Base-by-base conservation (phyloP, 1,140 invertebrate species). In the Gryllus bimaculatus region DNA sequence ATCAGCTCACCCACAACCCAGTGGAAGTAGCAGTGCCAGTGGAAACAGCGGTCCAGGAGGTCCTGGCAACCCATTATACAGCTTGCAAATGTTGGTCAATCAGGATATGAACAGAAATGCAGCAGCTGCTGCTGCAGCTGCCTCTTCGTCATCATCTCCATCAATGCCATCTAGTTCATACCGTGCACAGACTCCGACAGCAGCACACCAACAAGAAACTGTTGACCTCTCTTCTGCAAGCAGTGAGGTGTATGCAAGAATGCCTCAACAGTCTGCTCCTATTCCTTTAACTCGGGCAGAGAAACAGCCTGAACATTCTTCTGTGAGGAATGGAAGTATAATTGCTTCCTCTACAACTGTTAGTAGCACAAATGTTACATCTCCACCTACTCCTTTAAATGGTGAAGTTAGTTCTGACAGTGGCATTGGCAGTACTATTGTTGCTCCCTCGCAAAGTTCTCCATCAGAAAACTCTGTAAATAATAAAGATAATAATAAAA, bases 1-100 rank as follows among this genome's bases (percentile, higher is more conserved):
- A 73, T 74, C 74, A 49, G 47, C 74, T 47, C 78, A 75, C 49
- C 73, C 78, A 26, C 47, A 48, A 20, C 48, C 47, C 47, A 77
- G 48, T 76, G 48, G 48, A 13, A 20, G 26, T 48, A 20, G 48
- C 47, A 54, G 47, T 18, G 54, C 18, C 54, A 66, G 10, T 7
- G 10, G 54, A 13, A 13, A 66, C 48, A 77, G 76, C 21, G 48
- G 48, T 77, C 8, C 13, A 21, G 79, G 75, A 8, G 78, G 74
- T 12, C 74, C 78, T 49, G 80, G 80, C 7, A 81, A 80, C 47
- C 80, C 80, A 8, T 73, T 81, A 8, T 77, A 77, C 76, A 81
- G 79, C 76, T 76, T 81, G n/a, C 80, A 81, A 66, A 77, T 79
- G 76, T 76, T 81, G 76, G 80, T 81, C 13, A 79, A 81, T 47